Evolutionary conservation across 1,140 invertebrate genomes (phyloP).

Genomic region (Drosophila lowei): DNA sequence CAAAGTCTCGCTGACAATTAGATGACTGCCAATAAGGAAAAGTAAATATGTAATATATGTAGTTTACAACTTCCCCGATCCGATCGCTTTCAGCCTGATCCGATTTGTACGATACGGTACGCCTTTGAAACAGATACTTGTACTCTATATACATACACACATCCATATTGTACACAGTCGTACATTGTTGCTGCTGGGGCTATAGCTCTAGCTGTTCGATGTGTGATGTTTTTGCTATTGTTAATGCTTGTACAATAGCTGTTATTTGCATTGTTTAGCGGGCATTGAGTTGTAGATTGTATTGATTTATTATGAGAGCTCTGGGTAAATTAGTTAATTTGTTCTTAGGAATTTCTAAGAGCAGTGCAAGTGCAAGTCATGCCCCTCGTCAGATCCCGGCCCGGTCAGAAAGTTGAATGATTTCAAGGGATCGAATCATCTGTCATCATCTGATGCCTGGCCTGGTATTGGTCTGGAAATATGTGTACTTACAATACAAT

Average conservation of each 20-base stretch:
- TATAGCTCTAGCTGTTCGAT: neutral
- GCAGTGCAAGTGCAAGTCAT: conserved; percentile 35
- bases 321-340: conserved; percentile 29
- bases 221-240: conserved; percentile 15
- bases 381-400: too few relatives aligned
- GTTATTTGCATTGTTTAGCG: conserved; percentile 55
- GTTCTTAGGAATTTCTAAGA: conserved; percentile 18
- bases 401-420: neutral
- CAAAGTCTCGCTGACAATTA: conserved; percentile 60
- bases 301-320: conserved; percentile 46
- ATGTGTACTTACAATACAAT: neutral
- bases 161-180: neutral
- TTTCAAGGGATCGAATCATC: conserved; percentile 2
- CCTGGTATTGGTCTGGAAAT: neutral
- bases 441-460: conserved; percentile 8
- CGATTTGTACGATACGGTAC: conserved; percentile 12
- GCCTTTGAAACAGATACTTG: conserved; percentile 33
- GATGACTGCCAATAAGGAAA: conserved; percentile 72
- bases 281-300: conserved; percentile 47
- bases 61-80: conserved; percentile 53
- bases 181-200: conserved; percentile 1
- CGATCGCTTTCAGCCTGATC: conserved; percentile 9
- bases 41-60: conserved; percentile 53
- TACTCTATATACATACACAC: too few relatives aligned
- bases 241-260: conserved; percentile 44